Conservation (phyloP, 2,113 vertebrate genomes). For the Neopipo cinnamomea region DNA sequence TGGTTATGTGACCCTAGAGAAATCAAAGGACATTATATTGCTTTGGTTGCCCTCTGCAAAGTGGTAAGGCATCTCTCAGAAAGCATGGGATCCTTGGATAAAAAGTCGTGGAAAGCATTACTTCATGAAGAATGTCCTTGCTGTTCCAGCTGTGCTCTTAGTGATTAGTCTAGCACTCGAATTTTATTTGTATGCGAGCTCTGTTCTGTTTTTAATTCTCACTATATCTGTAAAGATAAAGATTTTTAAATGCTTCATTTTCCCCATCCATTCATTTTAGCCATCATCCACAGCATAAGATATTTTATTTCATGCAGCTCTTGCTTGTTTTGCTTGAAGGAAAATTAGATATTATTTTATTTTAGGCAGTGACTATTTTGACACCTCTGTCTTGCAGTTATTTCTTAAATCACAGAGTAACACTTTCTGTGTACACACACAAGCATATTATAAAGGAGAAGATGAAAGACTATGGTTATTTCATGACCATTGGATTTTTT, state of each 20-base stretch:
- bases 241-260: background rate
- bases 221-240: background rate
- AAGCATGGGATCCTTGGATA: background rate
- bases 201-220: background rate
- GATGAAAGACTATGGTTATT: constrained; percentile 9
- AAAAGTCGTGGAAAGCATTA: background rate
- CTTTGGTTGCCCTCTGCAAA: background rate
- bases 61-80: background rate
- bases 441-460: background rate
- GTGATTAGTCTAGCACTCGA: background rate
- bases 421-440: background rate
- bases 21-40: background rate
- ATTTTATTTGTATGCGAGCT: background rate
- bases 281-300: background rate
- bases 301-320: background rate
- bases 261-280: background rate
- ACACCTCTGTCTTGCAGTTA: background rate
- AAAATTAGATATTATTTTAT: background rate
- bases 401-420: constrained; percentile 16
- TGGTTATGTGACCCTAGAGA: background rate
- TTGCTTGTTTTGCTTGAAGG: background rate
- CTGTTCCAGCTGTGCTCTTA: background rate
- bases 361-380: background rate
- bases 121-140: background rate
- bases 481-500: background rate